These are phyloP conservation scores for Drosophila recens DNA, from an alignment of 2,888 invertebrate genomes.

Conservation along the genomic window DNA sequence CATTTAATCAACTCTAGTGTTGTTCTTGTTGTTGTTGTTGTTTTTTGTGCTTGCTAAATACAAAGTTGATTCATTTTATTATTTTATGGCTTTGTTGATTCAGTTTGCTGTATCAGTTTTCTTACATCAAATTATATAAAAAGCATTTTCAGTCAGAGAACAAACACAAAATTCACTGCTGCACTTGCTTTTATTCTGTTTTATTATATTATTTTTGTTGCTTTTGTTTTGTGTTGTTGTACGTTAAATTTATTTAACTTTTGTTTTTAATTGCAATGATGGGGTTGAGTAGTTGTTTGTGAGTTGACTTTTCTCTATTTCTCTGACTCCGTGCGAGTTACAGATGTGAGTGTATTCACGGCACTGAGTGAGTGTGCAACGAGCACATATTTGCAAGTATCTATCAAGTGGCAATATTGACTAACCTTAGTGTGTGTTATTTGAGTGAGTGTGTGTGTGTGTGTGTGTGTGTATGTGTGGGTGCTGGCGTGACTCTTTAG, in stretches of 20 bases:
- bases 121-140: conserved; percentile 21
- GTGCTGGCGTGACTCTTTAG: conserved; percentile 38
- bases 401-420: conserved; percentile 55
- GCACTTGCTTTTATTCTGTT: not conserved
- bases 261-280: not conserved
- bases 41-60: conserved; percentile 15
- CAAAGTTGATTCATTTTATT: conserved; percentile 17
- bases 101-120: conserved; percentile 15
- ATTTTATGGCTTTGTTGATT: conserved; percentile 14
- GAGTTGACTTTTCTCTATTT: conserved; percentile 9
- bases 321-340: conserved; percentile 6
- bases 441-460: not conserved
- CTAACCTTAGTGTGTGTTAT: conserved; percentile 41
- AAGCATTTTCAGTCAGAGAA: conserved; percentile 17
- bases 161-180: conserved; percentile 9
- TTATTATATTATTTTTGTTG: not conserved
- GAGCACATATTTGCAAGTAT: conserved; percentile 45
- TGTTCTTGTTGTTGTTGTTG: not conserved
- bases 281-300: conserved; percentile 5
- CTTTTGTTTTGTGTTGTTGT: conserved; percentile 4
- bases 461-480: conserved; percentile 8
- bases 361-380: conserved; percentile 20
- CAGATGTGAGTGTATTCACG: conserved; percentile 3
- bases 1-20: conserved; percentile 31
- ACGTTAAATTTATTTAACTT: conserved; percentile 4